A percentile compares a stretch with the other conserved stretches of the same genome.
These are phyloP conservation scores for Eremophila alpestris DNA, from an alignment of 2,797 vertebrate species.

Conservation along the genomic window DNA sequence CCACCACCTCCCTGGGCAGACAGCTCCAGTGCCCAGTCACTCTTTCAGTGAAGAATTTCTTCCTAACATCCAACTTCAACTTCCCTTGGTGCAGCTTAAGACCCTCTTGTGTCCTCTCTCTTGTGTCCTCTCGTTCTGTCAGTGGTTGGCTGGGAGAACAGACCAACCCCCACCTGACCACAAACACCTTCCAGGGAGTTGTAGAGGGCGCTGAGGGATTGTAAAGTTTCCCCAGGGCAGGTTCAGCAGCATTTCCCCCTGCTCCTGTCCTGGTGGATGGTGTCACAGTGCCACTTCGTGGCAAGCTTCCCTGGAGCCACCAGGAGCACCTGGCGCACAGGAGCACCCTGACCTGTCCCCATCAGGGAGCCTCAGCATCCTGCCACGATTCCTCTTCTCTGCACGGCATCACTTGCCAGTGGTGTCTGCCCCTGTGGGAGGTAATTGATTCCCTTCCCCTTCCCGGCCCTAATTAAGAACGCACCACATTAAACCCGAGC, in stretches of 20 bases:
- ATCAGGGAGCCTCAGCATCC: background rate
- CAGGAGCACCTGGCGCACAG: background rate
- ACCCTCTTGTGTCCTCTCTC: background rate
- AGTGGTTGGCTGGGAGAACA: too few relatives aligned
- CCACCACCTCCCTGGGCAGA: background rate
- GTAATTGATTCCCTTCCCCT: conserved; percentile 64
- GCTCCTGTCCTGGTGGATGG: background rate
- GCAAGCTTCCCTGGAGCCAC: background rate
- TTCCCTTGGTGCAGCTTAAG: rapidly evolving
- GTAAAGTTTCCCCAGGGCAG: background rate
- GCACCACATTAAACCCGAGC: conserved; percentile 66
- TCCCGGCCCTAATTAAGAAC: conserved; percentile 74
- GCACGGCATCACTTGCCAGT: conserved; percentile 23
- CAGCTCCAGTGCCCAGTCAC: rapidly evolving
- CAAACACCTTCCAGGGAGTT: background rate
- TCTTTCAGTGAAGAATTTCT: background rate
- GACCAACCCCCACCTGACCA: background rate
- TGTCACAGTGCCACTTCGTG: conserved; percentile 19
- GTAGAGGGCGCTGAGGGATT: too few relatives aligned
- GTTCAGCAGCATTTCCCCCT: background rate
- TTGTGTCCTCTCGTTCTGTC: background rate
- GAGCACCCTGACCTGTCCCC: background rate
- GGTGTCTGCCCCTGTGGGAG: conserved; percentile 30
- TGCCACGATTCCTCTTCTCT: background rate
- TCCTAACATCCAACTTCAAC: background rate